Base-by-base conservation (phyloP, 2,113 vertebrate species). In the Barbus barbus region DNA sequence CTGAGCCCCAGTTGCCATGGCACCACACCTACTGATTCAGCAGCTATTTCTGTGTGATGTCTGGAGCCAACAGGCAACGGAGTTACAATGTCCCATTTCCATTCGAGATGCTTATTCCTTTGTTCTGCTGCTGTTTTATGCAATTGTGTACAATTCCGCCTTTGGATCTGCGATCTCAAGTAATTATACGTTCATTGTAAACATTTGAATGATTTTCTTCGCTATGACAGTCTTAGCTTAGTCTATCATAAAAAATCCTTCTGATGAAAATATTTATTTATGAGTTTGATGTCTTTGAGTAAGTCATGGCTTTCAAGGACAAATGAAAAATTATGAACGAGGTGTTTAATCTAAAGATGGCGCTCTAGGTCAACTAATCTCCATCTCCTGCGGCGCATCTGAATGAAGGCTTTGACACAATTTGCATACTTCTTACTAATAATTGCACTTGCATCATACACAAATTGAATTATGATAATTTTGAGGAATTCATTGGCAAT, bases 1-100 rank as follows among this genome's bases (percentile, higher is more conserved):
- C 78, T 72, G 88, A 87, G 85, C 85, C 84, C 65, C 60, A 83
- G 90, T 91, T 90, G 83, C 89, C 83, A 88, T 90, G 86, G 89
- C 72, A 89, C 65, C 89, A 82, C 83, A 87, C 87, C 87, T 88
- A 87, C 83, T 83, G 84, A 85, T 85, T 88, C 84, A 86, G 86
- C 83, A 84, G 89, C 87, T 89, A 89, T 90, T 89, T 86, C 78
- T 84, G 87, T 89, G 83, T 77, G 28, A 22, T 31, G 48, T 75
- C 78, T 77, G 79, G 31, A 86, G 86, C 81, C 84, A 83, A 87
- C 88, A 84, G 78, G 78, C 67, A 80, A 81, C 75, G 61, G 38
- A 84, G 61, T 67, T 89, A 88, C 83, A 83, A 72, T 86, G 69
- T 85, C 51, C 63, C 81, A 80, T 67, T 36, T 84, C 33, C 82